phyloP scores from a whole-genome alignment of 2,888 invertebrate species.

The Agonum fuliginosum region DNA sequence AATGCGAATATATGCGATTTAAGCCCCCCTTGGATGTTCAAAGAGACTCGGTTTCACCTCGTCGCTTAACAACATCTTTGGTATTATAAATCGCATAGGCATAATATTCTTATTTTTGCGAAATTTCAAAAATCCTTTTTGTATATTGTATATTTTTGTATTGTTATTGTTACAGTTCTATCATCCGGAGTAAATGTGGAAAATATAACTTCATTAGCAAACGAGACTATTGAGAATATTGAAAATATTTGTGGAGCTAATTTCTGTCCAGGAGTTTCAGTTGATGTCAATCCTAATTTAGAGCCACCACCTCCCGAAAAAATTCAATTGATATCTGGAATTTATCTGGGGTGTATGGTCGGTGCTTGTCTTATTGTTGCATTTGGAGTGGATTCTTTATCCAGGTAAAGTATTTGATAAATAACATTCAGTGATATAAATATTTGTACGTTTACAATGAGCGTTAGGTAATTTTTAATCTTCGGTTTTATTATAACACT shows the following conservation, averaged over 20 bases:
- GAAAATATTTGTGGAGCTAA: conserved; percentile 83
- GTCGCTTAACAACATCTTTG: no score
- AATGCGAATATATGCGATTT: no score
- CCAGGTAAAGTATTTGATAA: conserved; percentile 75
- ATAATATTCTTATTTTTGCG: no score
- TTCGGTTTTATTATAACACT: no score
- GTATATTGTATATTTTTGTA: no score
- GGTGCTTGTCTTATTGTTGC: conserved; percentile 84
- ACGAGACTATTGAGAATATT: conserved; percentile 69
- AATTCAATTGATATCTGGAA: conserved; percentile 86
- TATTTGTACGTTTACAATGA: no score
- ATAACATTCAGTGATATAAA: no score
- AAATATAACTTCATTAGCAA: conserved; percentile 49
- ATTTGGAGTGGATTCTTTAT: conserved; percentile 87
- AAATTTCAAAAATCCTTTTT: no score
- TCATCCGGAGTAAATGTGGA: conserved; percentile 64
- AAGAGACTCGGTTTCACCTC: no score
- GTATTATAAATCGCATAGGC: no score
- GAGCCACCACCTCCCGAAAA: conserved; percentile 82
- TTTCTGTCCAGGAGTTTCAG: conserved; percentile 79
- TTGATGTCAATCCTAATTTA: conserved; percentile 80
- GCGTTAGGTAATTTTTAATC: no score
- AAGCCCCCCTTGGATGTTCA: no score
- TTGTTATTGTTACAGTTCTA: conserved; percentile 69
- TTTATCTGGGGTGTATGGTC: conserved; percentile 88